A percentile compares a stretch with the other conserved stretches of the same genome.
Conservation (phyloP, 2,888 invertebrate genomes). For the Tetragonisca angustula region DNA sequence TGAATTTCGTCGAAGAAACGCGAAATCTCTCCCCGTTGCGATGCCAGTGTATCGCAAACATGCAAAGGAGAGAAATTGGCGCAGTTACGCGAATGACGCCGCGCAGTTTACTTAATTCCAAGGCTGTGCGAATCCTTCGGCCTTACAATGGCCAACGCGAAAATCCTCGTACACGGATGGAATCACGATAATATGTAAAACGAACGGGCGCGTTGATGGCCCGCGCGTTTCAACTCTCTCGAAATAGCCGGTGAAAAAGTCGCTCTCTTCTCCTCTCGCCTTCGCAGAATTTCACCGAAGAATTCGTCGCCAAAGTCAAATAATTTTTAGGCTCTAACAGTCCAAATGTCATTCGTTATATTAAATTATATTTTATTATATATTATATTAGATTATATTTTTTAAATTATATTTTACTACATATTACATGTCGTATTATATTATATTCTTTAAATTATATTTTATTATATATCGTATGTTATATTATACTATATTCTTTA, state of each 20-base stretch:
- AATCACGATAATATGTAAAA: slow-evolving; percentile 38
- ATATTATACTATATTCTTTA: slow-evolving; percentile 20
- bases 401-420: not conserved
- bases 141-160: slow-evolving; percentile 14
- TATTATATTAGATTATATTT: slow-evolving; percentile 12
- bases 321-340: not conserved
- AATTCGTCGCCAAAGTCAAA: slow-evolving; percentile 8
- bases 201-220: not conserved
- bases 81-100: slow-evolving; percentile 10
- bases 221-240: slow-evolving; percentile 18
- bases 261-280: not conserved
- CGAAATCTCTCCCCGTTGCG: not conserved
- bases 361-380: no score
- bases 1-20: not conserved
- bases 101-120: slow-evolving; percentile 37
- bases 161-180: slow-evolving; percentile 23
- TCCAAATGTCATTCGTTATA: not conserved
- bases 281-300: not conserved
- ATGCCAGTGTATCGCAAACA: not conserved
- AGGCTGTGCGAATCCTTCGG: slow-evolving; percentile 27
- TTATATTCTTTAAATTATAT: slow-evolving; percentile 3
- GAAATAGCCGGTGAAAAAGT: slow-evolving; percentile 32
- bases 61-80: slow-evolving; percentile 27
- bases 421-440: no score
- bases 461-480: no score